These are phyloP conservation scores for Rhadinocentrus ornatus DNA, from an alignment of 2,797 vertebrate genomes.

Conservation along the genomic window DNA sequence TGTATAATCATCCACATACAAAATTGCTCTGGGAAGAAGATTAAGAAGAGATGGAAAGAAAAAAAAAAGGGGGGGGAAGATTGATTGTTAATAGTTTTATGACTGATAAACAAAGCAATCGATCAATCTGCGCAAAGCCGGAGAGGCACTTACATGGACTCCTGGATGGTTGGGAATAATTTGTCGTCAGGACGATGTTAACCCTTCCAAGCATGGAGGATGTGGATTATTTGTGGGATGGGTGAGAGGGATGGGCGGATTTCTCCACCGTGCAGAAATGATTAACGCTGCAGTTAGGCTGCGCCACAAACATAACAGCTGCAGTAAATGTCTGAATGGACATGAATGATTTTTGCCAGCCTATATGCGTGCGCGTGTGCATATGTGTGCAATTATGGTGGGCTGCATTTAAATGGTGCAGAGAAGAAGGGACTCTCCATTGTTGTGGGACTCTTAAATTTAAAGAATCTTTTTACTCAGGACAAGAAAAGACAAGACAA, in stretches of 20 bases:
- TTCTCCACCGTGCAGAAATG: slow-evolving; percentile 77
- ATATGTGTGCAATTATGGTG: slow-evolving; percentile 32
- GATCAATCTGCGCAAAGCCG: slow-evolving; percentile 77
- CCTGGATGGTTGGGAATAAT: slow-evolving; percentile 74
- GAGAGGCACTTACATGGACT: slow-evolving; percentile 72
- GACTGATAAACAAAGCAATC: slow-evolving; percentile 86
- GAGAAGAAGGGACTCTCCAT: slow-evolving; percentile 4
- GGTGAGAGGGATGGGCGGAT: slow-evolving; percentile 73
- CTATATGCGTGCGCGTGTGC: slow-evolving; percentile 12
- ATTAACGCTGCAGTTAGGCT: slow-evolving; percentile 77
- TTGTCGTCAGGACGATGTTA: slow-evolving; percentile 74
- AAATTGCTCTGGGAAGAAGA: slow-evolving; percentile 60
- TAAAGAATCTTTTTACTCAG: slow-evolving; percentile 2
- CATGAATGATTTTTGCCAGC: slow-evolving; percentile 63
- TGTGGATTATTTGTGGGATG: slow-evolving; percentile 80
- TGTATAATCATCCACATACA: slow-evolving; percentile 82
- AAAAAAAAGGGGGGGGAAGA: slow-evolving; percentile 50
- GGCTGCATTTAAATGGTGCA: slow-evolving; percentile 19
- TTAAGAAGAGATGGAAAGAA: slow-evolving; percentile 27
- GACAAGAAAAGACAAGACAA: no score
- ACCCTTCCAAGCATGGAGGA: slow-evolving; percentile 78
- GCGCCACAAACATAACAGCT: slow-evolving; percentile 79
- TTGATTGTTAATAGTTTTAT: slow-evolving; percentile 85
- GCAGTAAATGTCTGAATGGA: slow-evolving; percentile 74
- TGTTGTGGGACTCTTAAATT: slow-evolving; percentile 10